Base-by-base conservation (phyloP, 2,113 vertebrate genomes). In the Lagopus muta region DNA sequence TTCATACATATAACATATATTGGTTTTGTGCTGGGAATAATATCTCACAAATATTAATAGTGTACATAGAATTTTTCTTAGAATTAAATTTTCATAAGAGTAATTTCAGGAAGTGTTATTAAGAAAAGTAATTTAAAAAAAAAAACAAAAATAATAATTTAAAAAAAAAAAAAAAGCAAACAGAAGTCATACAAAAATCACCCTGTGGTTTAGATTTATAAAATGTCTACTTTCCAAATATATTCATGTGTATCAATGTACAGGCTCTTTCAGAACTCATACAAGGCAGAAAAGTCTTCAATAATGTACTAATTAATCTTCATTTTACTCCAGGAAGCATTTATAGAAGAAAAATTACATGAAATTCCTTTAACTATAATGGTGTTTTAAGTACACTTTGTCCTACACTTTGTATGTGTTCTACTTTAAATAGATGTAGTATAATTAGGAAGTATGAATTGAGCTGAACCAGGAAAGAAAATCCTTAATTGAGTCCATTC, bases 291-390 rank as follows among this genome's bases (percentile, higher is more conserved):
- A 71, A 82, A 89, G 28, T 12, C 19, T 82, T 85, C 36, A 45
- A 30, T 89, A 81, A 87, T 89, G 43, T 74, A 38, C 55, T 75
- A 88, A 78, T 82, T 87, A 93, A 92, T 91, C 82, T 92, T 93
- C 58, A 62, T 88, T 88, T 91, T 91, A 77, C 40, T 61, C 8
- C 43, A 80, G 22, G 30, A 92, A 86, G 36, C 32, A 70, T 34
- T 88, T 93, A 55, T 55, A 81, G 40, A 70, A 55, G 11, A 75
- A 80, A 88, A 90, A 48, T 18, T n/a, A 27, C 52, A 50, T 72
- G 54, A 50, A 72, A 90, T 86, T 71, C 40, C 88, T 88, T 78
- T 42, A 67, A 8, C 28, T 89, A 10, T 88, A 82, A 70, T 38
- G 45, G 28, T 70, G 21, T 86, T 90, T 90, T 82, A 95, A 88